These are phyloP conservation scores for Anoplolepis gracilipes DNA, from an alignment of 1,140 invertebrate species.

Conservation along the genomic window DNA sequence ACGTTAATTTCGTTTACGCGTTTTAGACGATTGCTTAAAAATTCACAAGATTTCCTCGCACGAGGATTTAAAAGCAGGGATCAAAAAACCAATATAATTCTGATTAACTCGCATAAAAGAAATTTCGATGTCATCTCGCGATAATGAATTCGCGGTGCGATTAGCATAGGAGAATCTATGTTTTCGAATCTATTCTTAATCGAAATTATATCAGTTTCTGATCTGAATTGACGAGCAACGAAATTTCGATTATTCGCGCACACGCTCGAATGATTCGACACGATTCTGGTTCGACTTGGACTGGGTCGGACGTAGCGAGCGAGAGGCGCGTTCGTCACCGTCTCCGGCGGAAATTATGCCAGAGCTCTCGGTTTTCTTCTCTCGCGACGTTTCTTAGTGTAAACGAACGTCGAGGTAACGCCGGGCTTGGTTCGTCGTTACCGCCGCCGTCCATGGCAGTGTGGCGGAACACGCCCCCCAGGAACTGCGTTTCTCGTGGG, in stretches of 20 bases:
- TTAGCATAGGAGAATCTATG: slow-evolving; percentile 10
- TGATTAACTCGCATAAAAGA: neutral
- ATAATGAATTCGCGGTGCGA: neutral
- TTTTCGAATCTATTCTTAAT: slow-evolving; percentile 2
- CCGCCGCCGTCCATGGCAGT: slow-evolving; percentile 59
- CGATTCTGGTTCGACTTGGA: neutral
- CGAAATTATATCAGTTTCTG: neutral
- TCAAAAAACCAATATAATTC: neutral
- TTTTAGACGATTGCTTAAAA: neutral
- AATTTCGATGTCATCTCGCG: neutral
- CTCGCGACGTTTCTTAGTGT: slow-evolving; percentile 66
- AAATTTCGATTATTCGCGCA: slow-evolving; percentile 27
- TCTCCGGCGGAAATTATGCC: slow-evolving; percentile 75
- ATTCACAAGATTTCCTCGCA: neutral
- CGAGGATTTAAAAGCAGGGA: neutral
- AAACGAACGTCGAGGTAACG: slow-evolving; percentile 72
- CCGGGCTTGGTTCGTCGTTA: slow-evolving; percentile 36
- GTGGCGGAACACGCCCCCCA: slow-evolving; percentile 75
- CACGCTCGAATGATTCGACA: neutral
- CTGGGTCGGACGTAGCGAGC: neutral
- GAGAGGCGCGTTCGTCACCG: slow-evolving; percentile 60
- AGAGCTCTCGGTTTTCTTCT: slow-evolving; percentile 72
- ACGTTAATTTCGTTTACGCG: neutral
- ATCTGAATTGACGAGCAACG: slow-evolving; percentile 2
- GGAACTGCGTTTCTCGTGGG: slow-evolving; percentile 75